Base-by-base conservation (phyloP, 2,888 invertebrate species). In the Arge pagana region DNA sequence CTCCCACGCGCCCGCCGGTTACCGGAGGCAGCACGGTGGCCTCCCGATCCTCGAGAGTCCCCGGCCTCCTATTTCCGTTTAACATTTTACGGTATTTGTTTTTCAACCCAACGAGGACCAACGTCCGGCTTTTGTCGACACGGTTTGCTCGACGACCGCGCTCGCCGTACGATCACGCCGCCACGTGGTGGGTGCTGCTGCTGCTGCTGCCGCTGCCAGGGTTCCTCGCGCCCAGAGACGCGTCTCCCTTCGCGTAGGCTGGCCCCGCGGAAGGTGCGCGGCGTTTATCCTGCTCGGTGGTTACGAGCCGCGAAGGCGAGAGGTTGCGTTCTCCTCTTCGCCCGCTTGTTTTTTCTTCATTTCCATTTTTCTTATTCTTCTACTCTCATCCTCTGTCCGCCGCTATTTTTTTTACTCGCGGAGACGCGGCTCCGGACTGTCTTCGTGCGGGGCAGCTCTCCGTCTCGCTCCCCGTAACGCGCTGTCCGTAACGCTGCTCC, bases 21-120 rank as follows among this genome's bases (percentile, higher is more conserved):
- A 43, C 31, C 54, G 28, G 36, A 41, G 41, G 48, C 33, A 31
- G 11, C 43, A 48, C 28, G 19, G 18, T 13, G 28, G 56, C 48
- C 43, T 23, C 54, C 60, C 55, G 56, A 56, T 59, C n/a, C n/a
- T n/a, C n/a, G n/a, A n/a, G n/a, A n/a, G n/a, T n/a, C n/a, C n/a
- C n/a, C n/a, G n/a, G n/a, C n/a, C n/a, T n/a, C n/a, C n/a, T n/a
- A n/a, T n/a, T n/a, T 59, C 58, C 62, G 62, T 61, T 70, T 63
- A 65, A 65, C 65, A 59, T 67, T 61, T 42, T 58, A 59, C n/a
- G n/a, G 60, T 65, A 61, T 70, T 68, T 67, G 63, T 64, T 62
- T 52, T 53, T 60, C 31, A 64, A 64, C 62, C 59, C 58, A 58
- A 58, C 53, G 50, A 63, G 61, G 58, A 60, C 58, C 57, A 59